A percentile compares a stretch with the other conserved stretches of the same genome.
Conservation (phyloP, 1,140 invertebrate species). For the Euwallacea fornicatus region DNA sequence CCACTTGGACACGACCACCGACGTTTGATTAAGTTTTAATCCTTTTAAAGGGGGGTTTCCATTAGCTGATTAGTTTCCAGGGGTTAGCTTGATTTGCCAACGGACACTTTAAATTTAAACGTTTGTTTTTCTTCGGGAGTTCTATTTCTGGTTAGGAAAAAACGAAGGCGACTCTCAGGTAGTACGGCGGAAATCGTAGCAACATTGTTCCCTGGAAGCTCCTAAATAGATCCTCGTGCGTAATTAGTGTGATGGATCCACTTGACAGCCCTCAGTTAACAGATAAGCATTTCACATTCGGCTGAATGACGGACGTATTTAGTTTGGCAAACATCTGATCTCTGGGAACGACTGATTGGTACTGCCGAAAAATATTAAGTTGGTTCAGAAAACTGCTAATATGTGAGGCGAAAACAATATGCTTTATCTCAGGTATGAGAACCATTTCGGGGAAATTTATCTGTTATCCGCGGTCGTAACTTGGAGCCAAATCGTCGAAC, state of each 20-base stretch:
- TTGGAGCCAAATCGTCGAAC: constrained; percentile 22
- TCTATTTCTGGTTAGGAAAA: not conserved
- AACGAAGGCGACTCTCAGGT: constrained; percentile 23
- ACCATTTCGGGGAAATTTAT: constrained; percentile 23
- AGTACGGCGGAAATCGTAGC: constrained; percentile 28
- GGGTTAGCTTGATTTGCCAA: not conserved
- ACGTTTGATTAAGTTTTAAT: constrained; percentile 28
- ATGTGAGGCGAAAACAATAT: constrained; percentile 11
- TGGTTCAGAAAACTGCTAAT: not conserved
- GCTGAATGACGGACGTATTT: constrained; percentile 31
- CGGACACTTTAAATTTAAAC: too few species aligned
- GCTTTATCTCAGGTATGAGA: constrained; percentile 27
- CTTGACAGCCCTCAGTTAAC: constrained; percentile 34
- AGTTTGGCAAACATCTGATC: constrained; percentile 20
- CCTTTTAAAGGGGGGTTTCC: constrained; percentile 22
- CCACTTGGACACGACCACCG: not conserved
- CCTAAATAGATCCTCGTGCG: constrained; percentile 32
- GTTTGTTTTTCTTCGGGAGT: too few species aligned
- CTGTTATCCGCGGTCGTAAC: constrained; percentile 28
- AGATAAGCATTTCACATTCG: constrained; percentile 26
- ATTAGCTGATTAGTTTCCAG: constrained; percentile 16
- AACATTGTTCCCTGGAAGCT: constrained; percentile 22
- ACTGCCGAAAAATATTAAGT: constrained; percentile 2
- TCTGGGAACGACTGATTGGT: not conserved
- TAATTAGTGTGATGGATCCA: constrained; percentile 36